Evolutionary conservation across 2,113 vertebrate species (phyloP).

Genomic region (Aspiorhynchus laticeps): DNA sequence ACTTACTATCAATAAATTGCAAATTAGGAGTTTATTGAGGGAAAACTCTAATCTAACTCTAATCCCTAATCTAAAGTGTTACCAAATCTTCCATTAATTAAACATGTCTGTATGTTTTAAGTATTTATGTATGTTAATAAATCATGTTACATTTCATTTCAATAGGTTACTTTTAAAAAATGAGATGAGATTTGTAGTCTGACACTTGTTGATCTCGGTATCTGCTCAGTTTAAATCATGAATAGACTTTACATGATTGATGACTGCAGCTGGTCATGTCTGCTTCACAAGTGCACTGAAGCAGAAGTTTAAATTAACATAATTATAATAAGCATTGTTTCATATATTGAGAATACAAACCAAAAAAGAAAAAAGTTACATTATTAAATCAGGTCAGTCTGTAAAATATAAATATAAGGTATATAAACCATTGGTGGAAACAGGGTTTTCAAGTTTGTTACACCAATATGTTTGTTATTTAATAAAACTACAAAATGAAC

Average conservation of each 20-base stretch:
- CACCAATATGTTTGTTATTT: background rate
- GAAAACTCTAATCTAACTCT: too few relatives aligned
- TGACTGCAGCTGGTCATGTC: background rate
- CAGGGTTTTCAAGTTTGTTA: background rate
- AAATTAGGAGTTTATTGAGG: too few relatives aligned
- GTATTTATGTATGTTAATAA: background rate
- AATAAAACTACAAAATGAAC: background rate
- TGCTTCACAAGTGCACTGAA: background rate
- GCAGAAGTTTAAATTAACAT: background rate
- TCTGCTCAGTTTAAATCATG: slow-evolving; percentile 7
- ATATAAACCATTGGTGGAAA: background rate
- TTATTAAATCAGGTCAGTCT: background rate
- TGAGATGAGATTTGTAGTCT: background rate
- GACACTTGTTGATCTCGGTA: background rate
- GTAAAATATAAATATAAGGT: background rate
- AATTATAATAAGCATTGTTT: background rate
- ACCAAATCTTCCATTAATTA: background rate
- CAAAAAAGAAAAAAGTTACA: background rate
- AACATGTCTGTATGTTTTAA: background rate
- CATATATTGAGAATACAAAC: background rate
- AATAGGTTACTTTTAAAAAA: background rate
- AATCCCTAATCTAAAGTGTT: background rate
- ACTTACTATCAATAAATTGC: too few relatives aligned
- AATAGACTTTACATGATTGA: background rate
- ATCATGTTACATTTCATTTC: background rate